Evolutionary conservation across 1,140 invertebrate species (phyloP), one percentile per base, ranked within the genome.

Genomic region (Atta texana): DNA sequence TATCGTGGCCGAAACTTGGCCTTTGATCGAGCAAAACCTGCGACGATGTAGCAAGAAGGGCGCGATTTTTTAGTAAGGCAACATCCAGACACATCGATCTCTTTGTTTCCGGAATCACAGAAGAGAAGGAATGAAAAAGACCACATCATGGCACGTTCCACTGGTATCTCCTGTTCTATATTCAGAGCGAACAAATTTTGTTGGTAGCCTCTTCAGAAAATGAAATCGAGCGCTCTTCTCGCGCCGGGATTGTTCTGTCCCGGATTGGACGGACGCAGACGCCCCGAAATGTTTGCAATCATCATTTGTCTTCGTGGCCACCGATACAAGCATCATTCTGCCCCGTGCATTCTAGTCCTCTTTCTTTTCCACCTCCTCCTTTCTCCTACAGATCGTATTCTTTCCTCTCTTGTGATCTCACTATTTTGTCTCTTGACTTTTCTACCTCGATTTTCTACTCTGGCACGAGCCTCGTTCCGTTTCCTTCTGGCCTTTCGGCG

Each of bases 281-380:
- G 63, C 53, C 44, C 74, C 24, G 71, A 75, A 85, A 87, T 87
- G 86, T 85, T 87, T 87, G 86, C 63, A 87, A 87, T 87, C 81
- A 85, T 87, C 86, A 85, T 87, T 87, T 76, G 86, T 87, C 81
- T 87, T 87, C 81, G 81, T 75, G 80, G 24, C 61, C 75, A 80
- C 77, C 85, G 85, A 86, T 86, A 86, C 75, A 69, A 78, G 49
- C 66, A 44, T 28, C 5, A 5, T 21, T 39, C 34, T 39, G 34
- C 34, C 34, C 16, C 31, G 39, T 74, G 51, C 39, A 31, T 31
- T 31, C 34, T 39, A n/a, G 18, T 34, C 51, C 16, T n/a, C 55
- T 12, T 53, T 18, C 18, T 51, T 64, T 28, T 16, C 7, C 5
- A 21, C 3, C 16, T 21, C 16, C 51, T 68, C 8, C 55, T 1